Conservation (phyloP, 2,113 vertebrate species). For the Mus spicilegus region DNA sequence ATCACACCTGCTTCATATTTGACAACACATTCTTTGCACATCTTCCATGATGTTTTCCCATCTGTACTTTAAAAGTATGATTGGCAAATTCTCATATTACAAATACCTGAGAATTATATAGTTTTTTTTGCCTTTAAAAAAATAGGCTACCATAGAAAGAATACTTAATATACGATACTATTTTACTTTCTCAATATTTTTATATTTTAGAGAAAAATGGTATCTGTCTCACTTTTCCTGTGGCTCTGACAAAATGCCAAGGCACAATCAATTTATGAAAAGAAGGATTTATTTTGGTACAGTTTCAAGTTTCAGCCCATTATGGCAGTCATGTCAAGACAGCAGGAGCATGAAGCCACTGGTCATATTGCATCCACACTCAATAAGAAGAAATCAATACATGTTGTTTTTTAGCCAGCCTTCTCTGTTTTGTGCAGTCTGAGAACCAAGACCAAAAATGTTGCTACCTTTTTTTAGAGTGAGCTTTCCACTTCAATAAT, state of each 20-base stretch:
- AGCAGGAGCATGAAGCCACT: background rate
- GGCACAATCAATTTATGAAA: background rate
- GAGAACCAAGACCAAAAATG: background rate
- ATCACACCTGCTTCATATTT: background rate
- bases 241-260: background rate
- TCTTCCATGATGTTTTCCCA: background rate
- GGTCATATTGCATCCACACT: background rate
- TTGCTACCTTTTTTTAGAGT: background rate
- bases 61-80: background rate
- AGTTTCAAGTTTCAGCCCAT: background rate
- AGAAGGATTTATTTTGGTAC: background rate
- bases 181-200: background rate
- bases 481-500: background rate
- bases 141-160: background rate
- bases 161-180: background rate
- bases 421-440: background rate
- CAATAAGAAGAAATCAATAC: background rate
- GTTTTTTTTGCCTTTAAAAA: background rate
- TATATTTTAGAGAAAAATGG: background rate
- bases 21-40: background rate
- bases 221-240: background rate
- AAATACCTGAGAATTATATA: background rate
- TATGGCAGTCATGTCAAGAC: background rate
- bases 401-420: no score
- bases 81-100: background rate